phyloP scores from a whole-genome alignment of 2,113 vertebrate genomes.

The Megaleporinus macrocephalus region DNA sequence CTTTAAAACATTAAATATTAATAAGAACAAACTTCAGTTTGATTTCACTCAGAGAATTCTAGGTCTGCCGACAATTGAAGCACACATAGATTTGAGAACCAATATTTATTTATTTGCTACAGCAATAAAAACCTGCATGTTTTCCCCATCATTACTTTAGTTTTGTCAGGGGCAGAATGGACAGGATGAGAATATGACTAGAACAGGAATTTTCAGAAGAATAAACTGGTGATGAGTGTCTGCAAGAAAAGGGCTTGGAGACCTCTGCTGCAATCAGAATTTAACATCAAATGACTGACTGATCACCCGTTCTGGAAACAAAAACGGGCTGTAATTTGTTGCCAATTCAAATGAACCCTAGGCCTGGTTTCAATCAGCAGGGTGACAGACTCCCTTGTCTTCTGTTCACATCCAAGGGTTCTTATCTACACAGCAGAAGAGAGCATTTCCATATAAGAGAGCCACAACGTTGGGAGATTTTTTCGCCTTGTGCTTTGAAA shows the following conservation, averaged over 20 bases:
- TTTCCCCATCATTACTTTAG: not conserved
- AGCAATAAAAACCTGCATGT: not conserved
- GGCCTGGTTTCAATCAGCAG: constrained; percentile 7
- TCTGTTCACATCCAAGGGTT: constrained; percentile 39
- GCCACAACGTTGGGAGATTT: constrained; percentile 16
- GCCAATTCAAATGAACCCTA: constrained; percentile 53
- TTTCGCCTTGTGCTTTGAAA: constrained; percentile 3
- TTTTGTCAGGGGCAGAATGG: not conserved
- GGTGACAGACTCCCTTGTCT: constrained; percentile 46
- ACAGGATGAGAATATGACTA: not conserved
- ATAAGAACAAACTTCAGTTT: no score
- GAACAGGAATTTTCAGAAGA: not conserved
- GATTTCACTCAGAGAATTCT: no score
- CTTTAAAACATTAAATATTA: no score
- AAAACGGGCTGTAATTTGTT: constrained; percentile 42
- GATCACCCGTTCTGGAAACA: constrained; percentile 37
- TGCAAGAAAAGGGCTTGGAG: constrained; percentile 54
- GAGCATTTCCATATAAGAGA: constrained; percentile 36
- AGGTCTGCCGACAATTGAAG: no score
- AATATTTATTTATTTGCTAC: no score
- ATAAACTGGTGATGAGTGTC: constrained; percentile 17
- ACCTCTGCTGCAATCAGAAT: constrained; percentile 40
- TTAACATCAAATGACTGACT: constrained; percentile 55
- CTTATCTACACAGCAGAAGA: constrained; percentile 54
- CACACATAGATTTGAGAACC: no score